phyloP scores from a whole-genome alignment of 2,113 vertebrate genomes.

The Marmota flaviventris region DNA sequence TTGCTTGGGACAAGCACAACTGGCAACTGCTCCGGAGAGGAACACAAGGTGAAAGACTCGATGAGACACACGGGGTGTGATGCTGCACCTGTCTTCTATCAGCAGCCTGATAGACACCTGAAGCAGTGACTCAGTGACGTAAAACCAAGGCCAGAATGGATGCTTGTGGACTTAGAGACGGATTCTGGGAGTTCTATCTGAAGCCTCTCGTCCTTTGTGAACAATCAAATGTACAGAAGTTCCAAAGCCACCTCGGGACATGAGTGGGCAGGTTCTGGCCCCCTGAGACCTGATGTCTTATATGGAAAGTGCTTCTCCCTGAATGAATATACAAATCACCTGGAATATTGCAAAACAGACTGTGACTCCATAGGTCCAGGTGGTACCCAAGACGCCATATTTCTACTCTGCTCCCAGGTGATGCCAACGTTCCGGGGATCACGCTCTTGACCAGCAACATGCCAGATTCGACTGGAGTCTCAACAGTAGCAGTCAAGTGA shows the following conservation, averaged over 20 bases:
- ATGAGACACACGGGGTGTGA: background rate
- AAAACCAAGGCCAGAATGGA: background rate
- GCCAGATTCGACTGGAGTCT: background rate
- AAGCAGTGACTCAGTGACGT: background rate
- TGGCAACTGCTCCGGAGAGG: background rate
- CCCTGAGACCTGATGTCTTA: background rate
- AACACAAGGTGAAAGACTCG: background rate
- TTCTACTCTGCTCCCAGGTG: background rate
- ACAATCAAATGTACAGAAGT: background rate
- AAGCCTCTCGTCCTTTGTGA: conserved; percentile 9
- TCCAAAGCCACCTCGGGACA: background rate
- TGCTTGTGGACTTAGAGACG: background rate
- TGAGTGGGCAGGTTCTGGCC: background rate
- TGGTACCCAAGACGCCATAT: background rate
- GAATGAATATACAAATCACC: background rate
- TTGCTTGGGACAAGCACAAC: background rate
- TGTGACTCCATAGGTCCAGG: background rate
- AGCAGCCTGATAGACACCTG: background rate
- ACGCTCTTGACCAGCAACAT: background rate
- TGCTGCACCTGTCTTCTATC: background rate
- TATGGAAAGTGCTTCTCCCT: background rate
- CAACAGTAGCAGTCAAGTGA: background rate
- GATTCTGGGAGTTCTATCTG: background rate
- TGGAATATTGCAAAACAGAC: background rate
- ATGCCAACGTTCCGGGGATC: background rate